Evolutionary conservation across 2,888 invertebrate species (phyloP).

Genomic region (Diarsia rubi): DNA sequence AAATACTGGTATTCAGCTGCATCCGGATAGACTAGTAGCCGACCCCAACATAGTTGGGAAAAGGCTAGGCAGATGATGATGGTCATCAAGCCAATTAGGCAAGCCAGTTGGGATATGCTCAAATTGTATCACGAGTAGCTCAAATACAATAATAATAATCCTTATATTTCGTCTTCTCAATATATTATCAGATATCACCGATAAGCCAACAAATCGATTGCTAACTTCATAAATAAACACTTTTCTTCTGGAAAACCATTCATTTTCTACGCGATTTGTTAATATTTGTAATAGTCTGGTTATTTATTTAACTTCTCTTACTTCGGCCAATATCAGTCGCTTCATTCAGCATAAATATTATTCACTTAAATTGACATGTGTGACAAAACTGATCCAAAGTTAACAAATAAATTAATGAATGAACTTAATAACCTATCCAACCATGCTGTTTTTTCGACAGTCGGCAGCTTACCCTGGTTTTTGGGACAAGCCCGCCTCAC

Average conservation of each 20-base stretch:
- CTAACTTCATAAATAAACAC: not conserved
- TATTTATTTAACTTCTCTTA: conserved; percentile 2
- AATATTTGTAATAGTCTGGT: conserved; percentile 3
- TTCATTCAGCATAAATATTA: not conserved
- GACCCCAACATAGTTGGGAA: too few relatives aligned
- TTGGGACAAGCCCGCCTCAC: too few relatives aligned
- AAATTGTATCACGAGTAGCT: not conserved
- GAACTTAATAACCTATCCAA: not conserved
- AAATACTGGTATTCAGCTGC: too few relatives aligned
- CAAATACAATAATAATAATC: not conserved
- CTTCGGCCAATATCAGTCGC: not conserved
- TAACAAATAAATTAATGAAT: not conserved
- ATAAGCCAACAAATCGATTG: not conserved
- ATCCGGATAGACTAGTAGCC: too few relatives aligned
- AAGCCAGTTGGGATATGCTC: not conserved
- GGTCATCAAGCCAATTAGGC: not conserved
- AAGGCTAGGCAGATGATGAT: too few relatives aligned
- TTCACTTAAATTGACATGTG: not conserved
- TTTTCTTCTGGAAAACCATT: not conserved
- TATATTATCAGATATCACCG: not conserved
- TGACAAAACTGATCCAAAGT: not conserved
- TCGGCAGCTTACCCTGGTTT: too few relatives aligned
- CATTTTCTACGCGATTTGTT: not conserved
- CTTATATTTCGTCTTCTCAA: not conserved
- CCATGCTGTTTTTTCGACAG: too few relatives aligned